Conservation (phyloP, 1,140 invertebrate species). For the Theocolax elegans region DNA sequence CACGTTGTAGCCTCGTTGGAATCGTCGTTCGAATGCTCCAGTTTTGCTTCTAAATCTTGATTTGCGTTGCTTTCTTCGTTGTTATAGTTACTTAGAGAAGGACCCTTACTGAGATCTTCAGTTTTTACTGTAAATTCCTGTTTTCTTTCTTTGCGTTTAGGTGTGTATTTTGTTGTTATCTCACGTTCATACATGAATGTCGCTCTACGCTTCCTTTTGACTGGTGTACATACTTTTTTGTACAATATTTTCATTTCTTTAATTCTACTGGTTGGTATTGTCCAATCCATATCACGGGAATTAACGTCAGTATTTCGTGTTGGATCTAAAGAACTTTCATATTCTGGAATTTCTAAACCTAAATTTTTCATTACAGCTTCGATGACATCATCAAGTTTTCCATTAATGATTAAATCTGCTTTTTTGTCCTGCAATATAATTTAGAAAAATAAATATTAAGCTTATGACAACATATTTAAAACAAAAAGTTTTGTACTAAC, state of each 20-base stretch:
- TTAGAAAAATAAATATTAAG: too few species aligned
- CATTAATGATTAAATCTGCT: slow-evolving; percentile 88
- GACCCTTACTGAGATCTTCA: slow-evolving; percentile 35
- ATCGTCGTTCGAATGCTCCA: slow-evolving; percentile 27
- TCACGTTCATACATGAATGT: slow-evolving; percentile 65
- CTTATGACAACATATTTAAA: slow-evolving; percentile 18
- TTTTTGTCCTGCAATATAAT: slow-evolving; percentile 83
- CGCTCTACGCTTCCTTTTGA: slow-evolving; percentile 64
- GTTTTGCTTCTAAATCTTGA: slow-evolving; percentile 26
- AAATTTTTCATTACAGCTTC: slow-evolving; percentile 80
- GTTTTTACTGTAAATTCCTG: slow-evolving; percentile 35
- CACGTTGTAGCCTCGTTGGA: slow-evolving; percentile 34
- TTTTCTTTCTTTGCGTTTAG: slow-evolving; percentile 40
- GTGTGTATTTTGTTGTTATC: slow-evolving; percentile 32
- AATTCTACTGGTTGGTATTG: slow-evolving; percentile 68
- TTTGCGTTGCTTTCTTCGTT: slow-evolving; percentile 36
- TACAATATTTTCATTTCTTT: slow-evolving; percentile 70
- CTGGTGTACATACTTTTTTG: slow-evolving; percentile 66
- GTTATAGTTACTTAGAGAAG: slow-evolving; percentile 37
- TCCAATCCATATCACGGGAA: slow-evolving; percentile 70
- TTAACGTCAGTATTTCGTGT: slow-evolving; percentile 68
- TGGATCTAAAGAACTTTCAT: slow-evolving; percentile 75
- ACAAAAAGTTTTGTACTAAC: slow-evolving; percentile 71
- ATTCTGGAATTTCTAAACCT: slow-evolving; percentile 77
- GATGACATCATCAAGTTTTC: slow-evolving; percentile 90